phyloP scores from a whole-genome alignment of 2,888 invertebrate species.

The Teleiodes luculella region DNA sequence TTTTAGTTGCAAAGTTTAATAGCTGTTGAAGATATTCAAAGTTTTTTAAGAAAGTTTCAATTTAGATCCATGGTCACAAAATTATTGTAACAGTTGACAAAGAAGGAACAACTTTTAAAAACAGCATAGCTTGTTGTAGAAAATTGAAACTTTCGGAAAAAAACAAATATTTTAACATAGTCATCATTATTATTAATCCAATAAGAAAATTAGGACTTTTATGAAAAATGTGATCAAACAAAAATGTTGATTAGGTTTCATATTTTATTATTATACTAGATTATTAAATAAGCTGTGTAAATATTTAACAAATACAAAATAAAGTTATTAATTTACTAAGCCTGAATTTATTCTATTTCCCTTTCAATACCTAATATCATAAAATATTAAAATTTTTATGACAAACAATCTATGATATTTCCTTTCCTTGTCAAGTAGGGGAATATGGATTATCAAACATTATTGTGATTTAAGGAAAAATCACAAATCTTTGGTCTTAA shows the following conservation, averaged over 20 bases:
- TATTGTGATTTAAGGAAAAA: too few relatives aligned
- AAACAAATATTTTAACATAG: neutral
- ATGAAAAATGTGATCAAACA: slow-evolving; percentile 68
- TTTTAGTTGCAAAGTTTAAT: slow-evolving; percentile 54
- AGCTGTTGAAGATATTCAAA: slow-evolving; percentile 40
- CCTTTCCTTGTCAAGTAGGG: too few relatives aligned
- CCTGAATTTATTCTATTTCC: slow-evolving; percentile 20
- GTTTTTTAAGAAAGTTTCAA: neutral
- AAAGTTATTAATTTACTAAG: slow-evolving; percentile 77
- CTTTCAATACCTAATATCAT: too few relatives aligned
- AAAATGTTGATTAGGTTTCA: slow-evolving; percentile 70
- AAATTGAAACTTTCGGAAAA: too few relatives aligned
- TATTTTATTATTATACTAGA: slow-evolving; percentile 64
- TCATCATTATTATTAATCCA: slow-evolving; percentile 14
- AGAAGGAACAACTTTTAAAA: too few relatives aligned
- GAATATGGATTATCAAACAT: too few relatives aligned
- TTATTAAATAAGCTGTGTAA: slow-evolving; percentile 68
- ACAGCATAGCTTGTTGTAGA: too few relatives aligned
- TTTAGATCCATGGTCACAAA: too few relatives aligned
- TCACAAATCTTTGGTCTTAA: too few relatives aligned
- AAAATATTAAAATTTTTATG: too few relatives aligned
- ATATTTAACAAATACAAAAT: slow-evolving; percentile 72
- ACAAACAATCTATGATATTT: too few relatives aligned
- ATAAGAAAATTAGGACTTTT: slow-evolving; percentile 42
- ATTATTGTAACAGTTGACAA: too few relatives aligned